Percentiles rank a stretch among this genome's conserved stretches.
phyloP scores from a whole-genome alignment of 2,888 invertebrate species.

The Xanthorhoe designata region DNA sequence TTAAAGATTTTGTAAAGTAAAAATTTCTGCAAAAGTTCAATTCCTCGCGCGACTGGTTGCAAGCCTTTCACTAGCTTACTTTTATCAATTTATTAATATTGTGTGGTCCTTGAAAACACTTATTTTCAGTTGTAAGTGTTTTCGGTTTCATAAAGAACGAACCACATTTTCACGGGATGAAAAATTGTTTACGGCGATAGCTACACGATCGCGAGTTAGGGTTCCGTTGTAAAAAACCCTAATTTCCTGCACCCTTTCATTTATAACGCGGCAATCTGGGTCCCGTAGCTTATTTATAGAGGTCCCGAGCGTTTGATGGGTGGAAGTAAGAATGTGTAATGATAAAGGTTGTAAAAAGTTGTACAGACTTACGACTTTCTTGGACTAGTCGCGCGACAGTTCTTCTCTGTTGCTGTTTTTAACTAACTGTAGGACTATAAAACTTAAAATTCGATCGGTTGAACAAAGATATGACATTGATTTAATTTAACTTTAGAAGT shows the following conservation, averaged over 20 bases:
- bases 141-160: conserved; percentile 7
- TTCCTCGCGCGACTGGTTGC: no score
- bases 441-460: no score
- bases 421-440: no score
- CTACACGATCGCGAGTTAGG: conserved; percentile 66
- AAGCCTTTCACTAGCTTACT: no score
- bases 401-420: background rate
- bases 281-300: conserved; percentile 81
- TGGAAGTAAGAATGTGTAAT: conserved; percentile 80
- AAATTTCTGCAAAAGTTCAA: no score
- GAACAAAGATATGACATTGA: no score
- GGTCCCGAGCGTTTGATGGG: conserved; percentile 79
- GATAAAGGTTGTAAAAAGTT: conserved; percentile 77
- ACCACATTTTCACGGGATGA: conserved; percentile 69
- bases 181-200: conserved; percentile 78
- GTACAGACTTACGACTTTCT: conserved; percentile 53
- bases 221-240: conserved; percentile 82
- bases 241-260: conserved; percentile 85
- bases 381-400: conserved; percentile 13
- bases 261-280: conserved; percentile 83
- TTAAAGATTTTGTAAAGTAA: no score
- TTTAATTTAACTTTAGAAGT: no score
- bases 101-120: no score
- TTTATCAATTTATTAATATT: no score
- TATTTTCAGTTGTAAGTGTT: background rate